A percentile compares a stretch with the other conserved stretches of the same genome.
Conservation (phyloP, 2,797 vertebrate species). For the Taeniopygia guttata region DNA sequence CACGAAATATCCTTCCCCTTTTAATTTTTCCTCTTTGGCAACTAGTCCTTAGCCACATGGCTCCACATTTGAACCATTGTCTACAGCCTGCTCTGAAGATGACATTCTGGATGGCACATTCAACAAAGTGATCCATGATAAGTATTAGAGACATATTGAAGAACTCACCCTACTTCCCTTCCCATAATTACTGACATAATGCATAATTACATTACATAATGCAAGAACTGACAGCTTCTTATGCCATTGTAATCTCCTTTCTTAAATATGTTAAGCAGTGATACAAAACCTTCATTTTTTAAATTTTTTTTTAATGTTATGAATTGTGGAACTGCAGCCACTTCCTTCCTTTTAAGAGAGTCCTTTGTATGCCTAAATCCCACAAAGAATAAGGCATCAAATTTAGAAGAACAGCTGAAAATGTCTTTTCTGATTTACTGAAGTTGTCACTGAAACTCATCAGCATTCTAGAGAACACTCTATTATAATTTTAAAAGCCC, state of each 20-base stretch:
- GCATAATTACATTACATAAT: too few species aligned
- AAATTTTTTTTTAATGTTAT: background rate
- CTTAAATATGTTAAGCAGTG: background rate
- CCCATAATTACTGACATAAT: background rate
- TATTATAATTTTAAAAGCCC: background rate
- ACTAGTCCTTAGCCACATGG: background rate
- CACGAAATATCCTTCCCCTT: background rate
- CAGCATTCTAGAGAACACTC: background rate
- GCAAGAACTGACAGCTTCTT: background rate
- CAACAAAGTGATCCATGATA: background rate
- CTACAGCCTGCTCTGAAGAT: background rate
- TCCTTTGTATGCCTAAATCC: background rate
- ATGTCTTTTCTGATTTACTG: background rate
- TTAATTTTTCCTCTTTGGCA: background rate
- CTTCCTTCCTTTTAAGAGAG: background rate
- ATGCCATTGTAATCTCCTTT: background rate
- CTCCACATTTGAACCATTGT: background rate
- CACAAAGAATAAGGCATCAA: background rate
- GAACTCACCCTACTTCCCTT: background rate
- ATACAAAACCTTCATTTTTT: background rate
- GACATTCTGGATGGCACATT: background rate
- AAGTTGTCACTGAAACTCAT: background rate
- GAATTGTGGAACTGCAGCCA: background rate
- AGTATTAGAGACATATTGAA: background rate
- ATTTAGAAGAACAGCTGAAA: slow-evolving; percentile 10